Percentiles rank a stretch among this genome's conserved stretches.
Conservation (phyloP, 2,113 vertebrate genomes). For the Phalacrocorax brasilianus region DNA sequence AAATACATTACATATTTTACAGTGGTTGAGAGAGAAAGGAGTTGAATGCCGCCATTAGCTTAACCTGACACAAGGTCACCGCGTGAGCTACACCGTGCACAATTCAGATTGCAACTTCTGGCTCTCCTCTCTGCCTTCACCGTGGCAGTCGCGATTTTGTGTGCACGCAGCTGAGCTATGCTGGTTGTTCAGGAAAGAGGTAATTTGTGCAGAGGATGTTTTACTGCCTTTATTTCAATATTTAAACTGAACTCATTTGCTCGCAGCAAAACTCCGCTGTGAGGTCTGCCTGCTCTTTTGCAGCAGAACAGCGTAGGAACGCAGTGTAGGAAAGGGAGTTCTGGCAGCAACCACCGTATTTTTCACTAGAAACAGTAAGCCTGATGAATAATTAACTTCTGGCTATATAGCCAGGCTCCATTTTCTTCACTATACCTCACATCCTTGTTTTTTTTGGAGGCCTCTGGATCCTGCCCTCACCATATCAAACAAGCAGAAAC, state of each 20-base stretch:
- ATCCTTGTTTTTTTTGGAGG: background rate
- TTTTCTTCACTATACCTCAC: background rate
- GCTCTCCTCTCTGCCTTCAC: background rate
- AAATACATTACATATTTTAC: background rate
- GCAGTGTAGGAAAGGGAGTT: background rate
- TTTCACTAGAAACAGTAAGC: slow-evolving; percentile 5
- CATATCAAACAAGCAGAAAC: background rate
- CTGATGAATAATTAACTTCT: slow-evolving; percentile 44
- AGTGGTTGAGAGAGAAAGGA: background rate
- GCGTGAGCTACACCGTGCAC: background rate
- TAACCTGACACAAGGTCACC: background rate
- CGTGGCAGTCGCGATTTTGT: background rate
- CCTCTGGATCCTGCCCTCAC: background rate
- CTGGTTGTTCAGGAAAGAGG: background rate
- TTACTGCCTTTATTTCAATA: background rate
- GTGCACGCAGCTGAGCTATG: background rate
- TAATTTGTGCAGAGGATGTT: background rate
- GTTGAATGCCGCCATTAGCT: background rate
- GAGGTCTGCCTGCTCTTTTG: background rate
- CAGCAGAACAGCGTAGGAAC: background rate
- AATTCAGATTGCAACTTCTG: background rate
- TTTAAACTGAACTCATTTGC: background rate
- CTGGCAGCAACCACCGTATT: background rate
- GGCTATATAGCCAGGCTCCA: background rate
- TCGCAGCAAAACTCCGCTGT: background rate